Evolutionary conservation across 2,797 vertebrate genomes (phyloP).

Genomic region (Scolopax bukidnonensis): DNA sequence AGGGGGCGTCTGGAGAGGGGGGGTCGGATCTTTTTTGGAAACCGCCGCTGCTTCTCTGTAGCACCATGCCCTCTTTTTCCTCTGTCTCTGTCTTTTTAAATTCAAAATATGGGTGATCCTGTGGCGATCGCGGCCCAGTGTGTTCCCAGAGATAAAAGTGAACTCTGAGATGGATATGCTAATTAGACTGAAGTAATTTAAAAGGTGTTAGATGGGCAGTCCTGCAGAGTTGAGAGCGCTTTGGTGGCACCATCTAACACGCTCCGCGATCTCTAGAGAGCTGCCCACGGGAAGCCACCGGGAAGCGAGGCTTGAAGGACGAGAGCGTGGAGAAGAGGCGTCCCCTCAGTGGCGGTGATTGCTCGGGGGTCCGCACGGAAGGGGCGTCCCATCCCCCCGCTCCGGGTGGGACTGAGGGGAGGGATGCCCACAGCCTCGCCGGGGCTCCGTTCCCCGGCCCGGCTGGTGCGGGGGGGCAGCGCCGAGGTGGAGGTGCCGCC

Average conservation of each 20-base stretch:
- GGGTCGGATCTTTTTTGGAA: not conserved
- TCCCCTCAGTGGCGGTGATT: rapidly evolving
- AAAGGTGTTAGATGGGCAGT: not conserved
- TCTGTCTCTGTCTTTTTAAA: not conserved
- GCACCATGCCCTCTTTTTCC: not conserved
- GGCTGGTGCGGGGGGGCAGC: not conserved
- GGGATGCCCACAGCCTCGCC: rapidly evolving
- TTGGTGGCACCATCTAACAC: not conserved
- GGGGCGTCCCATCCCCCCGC: too few species aligned
- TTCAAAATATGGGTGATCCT: not conserved
- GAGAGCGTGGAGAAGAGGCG: not conserved
- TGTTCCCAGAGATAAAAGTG: not conserved
- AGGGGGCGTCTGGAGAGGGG: too few species aligned
- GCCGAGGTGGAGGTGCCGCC: rapidly evolving
- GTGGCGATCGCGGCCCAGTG: not conserved
- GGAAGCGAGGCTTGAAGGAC: not conserved
- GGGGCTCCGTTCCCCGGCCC: rapidly evolving
- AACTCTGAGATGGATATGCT: not conserved
- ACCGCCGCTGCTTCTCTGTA: not conserved
- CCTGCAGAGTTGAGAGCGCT: not conserved
- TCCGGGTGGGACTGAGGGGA: too few species aligned
- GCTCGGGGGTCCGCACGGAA: rapidly evolving
- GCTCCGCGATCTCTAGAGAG: not conserved
- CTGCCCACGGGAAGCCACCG: not conserved
- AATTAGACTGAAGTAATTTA: not conserved